Percentiles rank a stretch among this genome's conserved stretches.
Conservation (phyloP, 2,113 vertebrate species). For the Acinonyx jubatus region DNA sequence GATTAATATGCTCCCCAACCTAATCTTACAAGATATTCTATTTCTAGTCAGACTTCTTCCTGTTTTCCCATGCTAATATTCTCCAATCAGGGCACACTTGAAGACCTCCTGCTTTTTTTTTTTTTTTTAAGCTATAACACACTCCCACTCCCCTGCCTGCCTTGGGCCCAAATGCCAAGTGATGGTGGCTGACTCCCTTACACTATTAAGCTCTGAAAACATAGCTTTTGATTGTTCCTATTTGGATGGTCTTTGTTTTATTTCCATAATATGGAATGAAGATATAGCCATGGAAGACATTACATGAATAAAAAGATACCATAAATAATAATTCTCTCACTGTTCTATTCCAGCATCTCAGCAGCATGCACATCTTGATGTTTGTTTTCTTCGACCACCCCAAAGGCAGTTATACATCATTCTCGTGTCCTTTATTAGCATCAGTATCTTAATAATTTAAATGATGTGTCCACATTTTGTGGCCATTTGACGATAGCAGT, state of each 20-base stretch:
- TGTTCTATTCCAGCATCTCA: neutral
- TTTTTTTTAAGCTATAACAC: neutral
- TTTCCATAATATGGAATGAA: neutral
- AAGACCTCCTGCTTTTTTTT: neutral
- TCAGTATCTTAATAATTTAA: slow-evolving; percentile 91
- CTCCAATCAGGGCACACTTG: neutral
- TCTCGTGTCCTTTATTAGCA: neutral
- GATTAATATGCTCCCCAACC: neutral
- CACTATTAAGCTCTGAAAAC: neutral
- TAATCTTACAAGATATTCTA: neutral
- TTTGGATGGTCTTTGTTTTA: neutral
- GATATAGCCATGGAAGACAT: neutral
- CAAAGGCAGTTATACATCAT: neutral
- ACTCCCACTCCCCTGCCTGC: neutral
- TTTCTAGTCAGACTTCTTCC: neutral
- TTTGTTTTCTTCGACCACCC: neutral
- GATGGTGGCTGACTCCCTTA: neutral
- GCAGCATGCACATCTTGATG: neutral
- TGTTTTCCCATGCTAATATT: neutral
- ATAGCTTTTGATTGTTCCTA: neutral
- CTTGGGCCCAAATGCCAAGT: neutral
- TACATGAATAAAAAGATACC: neutral
- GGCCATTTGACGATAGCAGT: slow-evolving; percentile 91
- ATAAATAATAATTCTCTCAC: neutral
- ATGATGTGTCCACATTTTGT: slow-evolving; percentile 93